phyloP scores from a whole-genome alignment of 2,797 vertebrate genomes.

The Lophius americanus region DNA sequence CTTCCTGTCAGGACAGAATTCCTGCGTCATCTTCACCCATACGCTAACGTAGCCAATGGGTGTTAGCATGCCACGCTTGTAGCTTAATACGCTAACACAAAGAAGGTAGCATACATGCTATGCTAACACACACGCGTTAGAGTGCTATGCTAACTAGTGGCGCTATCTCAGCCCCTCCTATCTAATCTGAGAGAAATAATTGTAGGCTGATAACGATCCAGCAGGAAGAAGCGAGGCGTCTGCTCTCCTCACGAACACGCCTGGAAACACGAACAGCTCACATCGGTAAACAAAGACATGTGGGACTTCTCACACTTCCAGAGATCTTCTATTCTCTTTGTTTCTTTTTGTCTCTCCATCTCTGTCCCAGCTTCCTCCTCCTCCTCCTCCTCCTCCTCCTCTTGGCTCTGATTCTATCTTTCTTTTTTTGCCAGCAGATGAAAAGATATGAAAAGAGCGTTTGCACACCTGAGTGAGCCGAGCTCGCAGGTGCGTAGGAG shows the following conservation, averaged over 20 bases:
- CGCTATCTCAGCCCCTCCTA: slow-evolving; percentile 23
- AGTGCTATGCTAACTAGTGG: slow-evolving; percentile 1
- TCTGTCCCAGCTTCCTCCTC: slow-evolving; percentile 53
- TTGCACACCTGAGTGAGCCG: slow-evolving; percentile 73
- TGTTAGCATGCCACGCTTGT: no score
- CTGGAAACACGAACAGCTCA: slow-evolving; percentile 21
- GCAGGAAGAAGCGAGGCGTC: slow-evolving; percentile 40
- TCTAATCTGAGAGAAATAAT: slow-evolving; percentile 52
- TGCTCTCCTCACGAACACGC: slow-evolving; percentile 37
- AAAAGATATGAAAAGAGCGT: slow-evolving; percentile 68
- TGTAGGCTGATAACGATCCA: slow-evolving; percentile 38
- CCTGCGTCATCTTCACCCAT: slow-evolving; percentile 12
- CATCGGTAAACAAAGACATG: slow-evolving; percentile 48
- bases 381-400: slow-evolving; percentile 36
- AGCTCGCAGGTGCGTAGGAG: slow-evolving; percentile 72
- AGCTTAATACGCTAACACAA: no score
- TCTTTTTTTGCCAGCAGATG: slow-evolving; percentile 39
- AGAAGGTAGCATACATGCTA: no score
- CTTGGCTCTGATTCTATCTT: slow-evolving; percentile 32
- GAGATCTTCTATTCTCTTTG: slow-evolving; percentile 66
- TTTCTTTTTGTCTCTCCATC: slow-evolving; percentile 46
- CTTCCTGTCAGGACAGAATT: slow-evolving; percentile 44
- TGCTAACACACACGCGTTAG: background rate
- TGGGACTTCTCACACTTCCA: slow-evolving; percentile 55
- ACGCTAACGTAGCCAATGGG: no score